Evolutionary conservation across 2,888 invertebrate genomes (phyloP).

Genomic region (Salticus scenicus): DNA sequence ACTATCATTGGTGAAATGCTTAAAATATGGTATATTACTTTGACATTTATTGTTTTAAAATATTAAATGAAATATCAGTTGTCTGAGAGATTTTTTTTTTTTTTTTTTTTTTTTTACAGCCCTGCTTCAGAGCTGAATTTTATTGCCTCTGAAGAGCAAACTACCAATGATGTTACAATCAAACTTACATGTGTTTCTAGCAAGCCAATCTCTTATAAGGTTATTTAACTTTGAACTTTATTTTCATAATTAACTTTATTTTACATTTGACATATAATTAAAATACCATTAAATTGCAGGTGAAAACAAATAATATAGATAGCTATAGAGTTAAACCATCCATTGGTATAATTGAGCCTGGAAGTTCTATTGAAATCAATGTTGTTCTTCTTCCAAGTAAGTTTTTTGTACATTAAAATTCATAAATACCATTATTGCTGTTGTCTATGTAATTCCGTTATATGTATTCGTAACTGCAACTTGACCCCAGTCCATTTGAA

Average conservation of each 20-base stretch:
- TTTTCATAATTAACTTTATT: neutral
- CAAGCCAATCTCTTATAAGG: conserved; percentile 55
- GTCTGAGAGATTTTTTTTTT: too few relatives aligned
- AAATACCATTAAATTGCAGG: conserved; percentile 78
- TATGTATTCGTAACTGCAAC: too few relatives aligned
- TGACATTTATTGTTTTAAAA: too few relatives aligned
- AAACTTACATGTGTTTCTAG: conserved; percentile 45
- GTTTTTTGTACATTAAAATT: neutral
- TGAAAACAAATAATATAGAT: conserved; percentile 96
- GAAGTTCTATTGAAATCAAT: conserved; percentile 73
- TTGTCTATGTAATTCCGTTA: too few relatives aligned
- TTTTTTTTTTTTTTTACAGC: conserved; percentile 31
- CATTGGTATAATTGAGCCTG: conserved; percentile 84
- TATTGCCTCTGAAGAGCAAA: neutral
- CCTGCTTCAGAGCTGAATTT: conserved; percentile 50
- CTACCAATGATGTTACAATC: conserved; percentile 44
- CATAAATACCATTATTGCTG: too few relatives aligned
- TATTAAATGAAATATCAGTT: too few relatives aligned
- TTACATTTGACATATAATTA: too few relatives aligned
- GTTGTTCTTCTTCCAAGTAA: conserved; percentile 51
- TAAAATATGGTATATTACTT: conserved; percentile 51
- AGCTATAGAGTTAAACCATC: conserved; percentile 95
- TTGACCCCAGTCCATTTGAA: too few relatives aligned
- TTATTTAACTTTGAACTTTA: neutral
- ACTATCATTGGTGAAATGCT: conserved; percentile 53